Conservation (phyloP, 2,113 vertebrate species). For the Pimephales promelas region DNA sequence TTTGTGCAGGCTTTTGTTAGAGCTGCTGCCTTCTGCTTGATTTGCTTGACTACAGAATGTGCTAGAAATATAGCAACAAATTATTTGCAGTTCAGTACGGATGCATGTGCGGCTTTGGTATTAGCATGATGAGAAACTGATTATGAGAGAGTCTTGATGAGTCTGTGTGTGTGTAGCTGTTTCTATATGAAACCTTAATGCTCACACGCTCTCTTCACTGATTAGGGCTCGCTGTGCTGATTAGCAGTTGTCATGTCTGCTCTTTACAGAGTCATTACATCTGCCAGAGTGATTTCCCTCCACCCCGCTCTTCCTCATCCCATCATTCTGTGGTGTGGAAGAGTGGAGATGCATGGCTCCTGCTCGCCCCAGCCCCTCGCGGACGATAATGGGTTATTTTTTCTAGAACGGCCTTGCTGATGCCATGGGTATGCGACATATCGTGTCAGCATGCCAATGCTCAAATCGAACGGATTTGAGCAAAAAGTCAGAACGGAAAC, state of each 20-base stretch:
- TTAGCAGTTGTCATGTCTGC: slow-evolving; percentile 51
- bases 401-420: slow-evolving; percentile 23
- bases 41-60: slow-evolving; percentile 23
- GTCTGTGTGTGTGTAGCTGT: neutral
- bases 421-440: slow-evolving; percentile 43
- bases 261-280: slow-evolving; percentile 45
- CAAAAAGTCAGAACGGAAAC: slow-evolving; percentile 31
- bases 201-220: neutral
- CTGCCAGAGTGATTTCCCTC: slow-evolving; percentile 43
- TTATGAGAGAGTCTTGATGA: slow-evolving; percentile 10
- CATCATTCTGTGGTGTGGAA: slow-evolving; percentile 56
- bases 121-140: neutral
- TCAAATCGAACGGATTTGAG: slow-evolving; percentile 41
- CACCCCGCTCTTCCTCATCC: slow-evolving; percentile 40
- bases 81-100: slow-evolving; percentile 11
- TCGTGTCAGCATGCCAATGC: slow-evolving; percentile 16
- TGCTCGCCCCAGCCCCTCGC: neutral
- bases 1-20: slow-evolving; percentile 28
- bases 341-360: slow-evolving; percentile 44
- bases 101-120: neutral
- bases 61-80: slow-evolving; percentile 24
- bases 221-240: slow-evolving; percentile 46
- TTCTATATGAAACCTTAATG: neutral
- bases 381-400: slow-evolving; percentile 46
- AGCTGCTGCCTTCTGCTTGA: slow-evolving; percentile 41